A percentile compares a stretch with the other conserved stretches of the same genome.
Conservation (phyloP, 2,888 invertebrate species). For the Drosophila anceps region DNA sequence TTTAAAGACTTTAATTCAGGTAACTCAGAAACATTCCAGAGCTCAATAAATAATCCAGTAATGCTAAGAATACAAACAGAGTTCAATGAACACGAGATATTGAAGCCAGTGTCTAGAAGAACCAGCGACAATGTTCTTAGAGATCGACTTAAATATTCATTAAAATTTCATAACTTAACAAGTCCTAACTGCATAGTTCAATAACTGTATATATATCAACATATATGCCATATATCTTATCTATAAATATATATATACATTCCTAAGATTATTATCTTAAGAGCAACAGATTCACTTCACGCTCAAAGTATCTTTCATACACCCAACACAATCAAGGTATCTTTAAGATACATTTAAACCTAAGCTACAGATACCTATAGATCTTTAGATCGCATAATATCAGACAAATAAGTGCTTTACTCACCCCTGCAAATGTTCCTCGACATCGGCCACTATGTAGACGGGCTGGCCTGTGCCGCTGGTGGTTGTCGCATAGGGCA, state of each 20-base stretch:
- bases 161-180: neutral
- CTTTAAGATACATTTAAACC: neutral
- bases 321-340: neutral
- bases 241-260: too few relatives aligned
- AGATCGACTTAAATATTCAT: neutral
- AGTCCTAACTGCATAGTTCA: neutral
- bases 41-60: neutral
- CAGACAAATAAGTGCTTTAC: slow-evolving; percentile 28
- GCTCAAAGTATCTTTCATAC: neutral
- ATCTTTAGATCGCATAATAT: neutral
- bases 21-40: neutral
- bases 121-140: neutral
- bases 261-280: neutral
- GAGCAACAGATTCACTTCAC: neutral
- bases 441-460: slow-evolving; percentile 85
- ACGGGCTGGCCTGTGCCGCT: slow-evolving; percentile 84
- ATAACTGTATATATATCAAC: neutral
- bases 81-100: neutral
- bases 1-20: neutral
- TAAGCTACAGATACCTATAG: neutral
- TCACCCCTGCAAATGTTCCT: slow-evolving; percentile 85
- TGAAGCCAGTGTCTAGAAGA: neutral
- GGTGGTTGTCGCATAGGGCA: slow-evolving; percentile 84
- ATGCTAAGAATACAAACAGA: neutral
- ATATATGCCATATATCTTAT: too few relatives aligned